Evolutionary conservation across 2,113 vertebrate genomes (phyloP).

Genomic region (Zapus hudsonius): DNA sequence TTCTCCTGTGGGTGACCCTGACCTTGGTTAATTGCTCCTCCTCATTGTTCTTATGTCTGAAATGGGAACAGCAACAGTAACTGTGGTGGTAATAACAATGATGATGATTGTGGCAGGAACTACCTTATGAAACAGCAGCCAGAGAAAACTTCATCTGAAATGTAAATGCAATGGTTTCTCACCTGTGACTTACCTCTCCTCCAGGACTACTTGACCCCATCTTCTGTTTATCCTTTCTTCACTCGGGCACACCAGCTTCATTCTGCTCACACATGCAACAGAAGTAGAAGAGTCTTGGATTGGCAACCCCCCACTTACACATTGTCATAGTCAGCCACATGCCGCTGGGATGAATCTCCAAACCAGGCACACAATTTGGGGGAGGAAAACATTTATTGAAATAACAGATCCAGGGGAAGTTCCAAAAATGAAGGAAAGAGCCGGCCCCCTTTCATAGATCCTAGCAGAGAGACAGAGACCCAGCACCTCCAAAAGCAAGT

Average conservation of each 20-base stretch:
- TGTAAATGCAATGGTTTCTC: background rate
- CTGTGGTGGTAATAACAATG: no score
- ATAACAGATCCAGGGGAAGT: no score
- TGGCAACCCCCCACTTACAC: no score
- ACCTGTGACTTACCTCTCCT: background rate
- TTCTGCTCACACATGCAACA: background rate
- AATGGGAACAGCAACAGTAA: background rate
- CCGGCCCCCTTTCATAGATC: no score
- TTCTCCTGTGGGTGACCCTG: background rate
- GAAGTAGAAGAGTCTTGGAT: background rate
- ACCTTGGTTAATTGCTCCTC: constrained; percentile 9
- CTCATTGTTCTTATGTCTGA: background rate
- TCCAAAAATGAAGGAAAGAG: no score
- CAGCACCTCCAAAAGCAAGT: no score
- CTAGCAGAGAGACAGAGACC: no score
- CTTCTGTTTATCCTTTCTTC: background rate
- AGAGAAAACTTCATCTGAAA: background rate
- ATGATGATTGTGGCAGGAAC: background rate
- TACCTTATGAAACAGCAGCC: background rate
- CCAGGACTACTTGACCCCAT: background rate
- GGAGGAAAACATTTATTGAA: no score
- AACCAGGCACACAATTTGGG: no score
- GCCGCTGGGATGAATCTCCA: no score
- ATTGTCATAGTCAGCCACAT: no score
- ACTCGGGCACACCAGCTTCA: background rate